These are phyloP conservation scores for Porites evermanni DNA, from an alignment of 92 coral and sea anemone species.

Conservation along the genomic window DNA sequence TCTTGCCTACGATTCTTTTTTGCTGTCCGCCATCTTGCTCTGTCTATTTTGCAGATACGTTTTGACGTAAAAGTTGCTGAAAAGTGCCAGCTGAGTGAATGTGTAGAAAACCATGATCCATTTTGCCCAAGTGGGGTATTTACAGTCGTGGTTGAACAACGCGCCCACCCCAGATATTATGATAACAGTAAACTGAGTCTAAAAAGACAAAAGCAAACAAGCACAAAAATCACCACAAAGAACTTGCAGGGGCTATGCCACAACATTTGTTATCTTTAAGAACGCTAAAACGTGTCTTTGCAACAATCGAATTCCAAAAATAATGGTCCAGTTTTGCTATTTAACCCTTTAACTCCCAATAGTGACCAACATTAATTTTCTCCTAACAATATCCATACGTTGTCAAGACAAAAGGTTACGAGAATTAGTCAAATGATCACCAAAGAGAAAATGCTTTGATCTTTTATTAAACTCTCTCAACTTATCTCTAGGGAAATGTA, in stretches of 20 bases:
- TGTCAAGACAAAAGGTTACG: no score
- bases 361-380: no score
- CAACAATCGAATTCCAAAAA: no score
- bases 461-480: no score
- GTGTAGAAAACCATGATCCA: slow-evolving; percentile 76
- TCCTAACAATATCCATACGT: no score
- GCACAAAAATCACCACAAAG: slow-evolving; percentile 20
- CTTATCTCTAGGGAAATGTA: no score
- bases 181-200: slow-evolving; percentile 83
- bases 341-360: no score
- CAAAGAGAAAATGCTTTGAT: no score
- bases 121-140: slow-evolving; percentile 65
- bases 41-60: slow-evolving; percentile 60
- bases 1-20: slow-evolving; percentile 36
- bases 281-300: no score
- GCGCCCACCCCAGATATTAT: slow-evolving; percentile 59
- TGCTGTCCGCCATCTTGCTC: slow-evolving; percentile 15
- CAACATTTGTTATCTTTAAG: no score
- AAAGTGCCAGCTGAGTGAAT: slow-evolving; percentile 69
- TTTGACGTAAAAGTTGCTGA: slow-evolving; percentile 80
- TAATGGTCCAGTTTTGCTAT: no score
- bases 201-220: slow-evolving; percentile 40
- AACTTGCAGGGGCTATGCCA: background rate
- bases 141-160: slow-evolving; percentile 67
- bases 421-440: no score